A percentile compares a stretch with the other conserved stretches of the same genome.
phyloP scores from a whole-genome alignment of 2,797 vertebrate genomes.

The Mormyrus proboscirostris region DNA sequence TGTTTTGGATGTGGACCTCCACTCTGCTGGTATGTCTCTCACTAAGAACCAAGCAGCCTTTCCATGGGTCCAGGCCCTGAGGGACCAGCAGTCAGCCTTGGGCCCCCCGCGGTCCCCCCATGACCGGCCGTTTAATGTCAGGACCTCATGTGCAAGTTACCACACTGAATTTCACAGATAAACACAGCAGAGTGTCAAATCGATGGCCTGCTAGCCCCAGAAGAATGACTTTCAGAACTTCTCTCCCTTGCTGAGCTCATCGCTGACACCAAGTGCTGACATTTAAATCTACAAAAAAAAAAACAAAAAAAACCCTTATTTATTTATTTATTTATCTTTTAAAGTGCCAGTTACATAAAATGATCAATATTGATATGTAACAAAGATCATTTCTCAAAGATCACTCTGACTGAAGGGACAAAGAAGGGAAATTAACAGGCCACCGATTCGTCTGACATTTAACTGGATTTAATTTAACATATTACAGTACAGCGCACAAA shows the following conservation, averaged over 20 bases:
- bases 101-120: no score
- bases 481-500: conserved; percentile 51
- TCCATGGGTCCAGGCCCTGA: background rate
- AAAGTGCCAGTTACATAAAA: conserved; percentile 39
- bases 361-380: conserved; percentile 31
- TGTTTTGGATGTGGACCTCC: background rate
- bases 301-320: background rate
- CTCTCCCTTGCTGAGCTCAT: background rate
- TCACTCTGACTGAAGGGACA: conserved; percentile 11
- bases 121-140: background rate
- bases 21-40: background rate
- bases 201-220: background rate
- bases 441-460: conserved; percentile 64
- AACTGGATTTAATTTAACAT: conserved; percentile 61
- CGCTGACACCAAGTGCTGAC: conserved; percentile 29
- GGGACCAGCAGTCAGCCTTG: background rate
- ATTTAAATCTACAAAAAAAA: conserved; percentile 47
- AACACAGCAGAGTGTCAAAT: background rate
- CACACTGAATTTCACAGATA: background rate
- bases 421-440: conserved; percentile 15
- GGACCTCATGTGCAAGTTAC: background rate
- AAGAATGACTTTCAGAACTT: background rate
- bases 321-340: conserved; percentile 16
- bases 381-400: conserved; percentile 33
- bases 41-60: background rate